Evolutionary conservation across 2,797 vertebrate genomes (phyloP), one percentile per base, ranked within the genome.

Genomic region (Cyclura pinguis): DNA sequence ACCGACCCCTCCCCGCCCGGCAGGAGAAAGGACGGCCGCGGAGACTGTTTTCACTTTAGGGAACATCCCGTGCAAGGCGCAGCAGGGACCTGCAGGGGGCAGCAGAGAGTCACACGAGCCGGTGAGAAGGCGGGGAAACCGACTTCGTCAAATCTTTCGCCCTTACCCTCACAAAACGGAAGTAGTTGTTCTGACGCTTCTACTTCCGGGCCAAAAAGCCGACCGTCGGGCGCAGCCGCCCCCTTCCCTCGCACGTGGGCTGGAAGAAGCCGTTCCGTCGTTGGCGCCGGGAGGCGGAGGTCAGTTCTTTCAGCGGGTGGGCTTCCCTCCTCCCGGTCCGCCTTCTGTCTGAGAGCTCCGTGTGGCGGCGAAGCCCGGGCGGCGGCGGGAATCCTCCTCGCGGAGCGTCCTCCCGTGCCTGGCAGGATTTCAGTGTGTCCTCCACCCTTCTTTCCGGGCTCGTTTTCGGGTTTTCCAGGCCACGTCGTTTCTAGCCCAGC

Each of bases 151-250:
- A 8, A 1, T 5, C 12, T 12, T 6, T 22, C 9, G 12, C 1
- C 24, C 2, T 42, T 0, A 22, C 72, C 2, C 4, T 27, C 55
- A 8, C 8, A 3, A 55, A 22, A 1, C 78, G 84, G 82, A 85
- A 91, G 24, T 4, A 14, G 52, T 2, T 1, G 6, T 20, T 32
- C 35, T 8, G 24, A 0, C 4, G 4, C 5, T 85, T 50, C 14
- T 18, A 18, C 38, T 85, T 91, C 90, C 87, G 83, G 77, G 64
- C 80, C 77, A 74, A 42, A 42, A 74, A 73, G 82, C 20, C 6
- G 64, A 80, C 55, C 35, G 67, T 42, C 47, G 12, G n/a, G 9
- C 1, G 10, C 35, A 42, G 2, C 42, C 42, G 42, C 42, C 42
- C 42, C 42, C 42, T 47, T 47, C 42, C 42, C 42, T 47, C 42